phyloP scores from a whole-genome alignment of 2,888 invertebrate species.

The Erebia ligea region DNA sequence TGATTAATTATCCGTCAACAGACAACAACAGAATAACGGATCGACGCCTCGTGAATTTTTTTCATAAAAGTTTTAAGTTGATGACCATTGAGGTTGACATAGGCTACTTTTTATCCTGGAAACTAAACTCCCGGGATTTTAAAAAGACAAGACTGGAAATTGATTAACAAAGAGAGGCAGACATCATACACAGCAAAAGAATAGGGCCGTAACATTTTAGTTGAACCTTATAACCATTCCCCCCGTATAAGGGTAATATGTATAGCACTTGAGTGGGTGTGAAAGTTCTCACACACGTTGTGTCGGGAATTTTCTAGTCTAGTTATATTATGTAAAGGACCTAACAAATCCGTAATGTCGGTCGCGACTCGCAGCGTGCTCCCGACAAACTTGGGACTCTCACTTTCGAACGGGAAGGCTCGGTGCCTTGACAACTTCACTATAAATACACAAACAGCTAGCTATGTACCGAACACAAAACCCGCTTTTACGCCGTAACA shows the following conservation, averaged over 20 bases:
- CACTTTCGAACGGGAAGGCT: slow-evolving; percentile 73
- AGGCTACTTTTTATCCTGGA: too few relatives aligned
- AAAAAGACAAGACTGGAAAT: too few relatives aligned
- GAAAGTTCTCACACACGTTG: slow-evolving; percentile 8
- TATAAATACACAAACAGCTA: slow-evolving; percentile 55
- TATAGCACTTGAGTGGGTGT: background rate
- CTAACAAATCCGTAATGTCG: slow-evolving; percentile 55
- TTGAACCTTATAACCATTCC: background rate
- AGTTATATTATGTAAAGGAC: slow-evolving; percentile 43
- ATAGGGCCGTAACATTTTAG: background rate
- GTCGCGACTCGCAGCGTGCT: slow-evolving; percentile 57
- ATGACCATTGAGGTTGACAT: too few relatives aligned
- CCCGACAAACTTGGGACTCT: slow-evolving; percentile 73
- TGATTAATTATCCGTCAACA: too few relatives aligned
- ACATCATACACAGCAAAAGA: too few relatives aligned
- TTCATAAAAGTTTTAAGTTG: too few relatives aligned
- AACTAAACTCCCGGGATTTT: too few relatives aligned
- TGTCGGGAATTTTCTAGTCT: slow-evolving; percentile 1
- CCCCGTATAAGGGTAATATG: background rate
- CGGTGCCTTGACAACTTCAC: slow-evolving; percentile 60
- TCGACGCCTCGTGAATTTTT: too few relatives aligned
- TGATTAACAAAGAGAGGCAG: too few relatives aligned
- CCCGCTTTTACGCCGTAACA: slow-evolving; percentile 58
- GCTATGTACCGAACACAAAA: slow-evolving; percentile 50
- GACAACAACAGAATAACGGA: too few relatives aligned